Conservation (phyloP, 2,888 invertebrate genomes). For the Ormia ochracea region DNA sequence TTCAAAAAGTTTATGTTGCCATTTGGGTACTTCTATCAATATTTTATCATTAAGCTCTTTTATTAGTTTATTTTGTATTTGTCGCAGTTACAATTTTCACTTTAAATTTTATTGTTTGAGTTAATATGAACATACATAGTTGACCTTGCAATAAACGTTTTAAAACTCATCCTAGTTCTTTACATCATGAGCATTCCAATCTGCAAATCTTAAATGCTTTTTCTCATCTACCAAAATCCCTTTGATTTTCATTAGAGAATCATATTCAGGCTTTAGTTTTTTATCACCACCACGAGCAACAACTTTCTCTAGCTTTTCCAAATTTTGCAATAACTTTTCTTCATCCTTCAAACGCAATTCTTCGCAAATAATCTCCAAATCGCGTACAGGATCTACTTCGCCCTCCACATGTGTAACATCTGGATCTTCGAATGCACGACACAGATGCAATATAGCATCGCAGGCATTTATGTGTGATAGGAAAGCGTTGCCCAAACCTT, state of each 20-base stretch:
- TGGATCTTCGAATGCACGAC: slow-evolving; percentile 97
- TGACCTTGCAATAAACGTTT: too few species aligned
- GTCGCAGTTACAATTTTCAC: too few species aligned
- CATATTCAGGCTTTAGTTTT: slow-evolving; percentile 96
- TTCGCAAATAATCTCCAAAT: slow-evolving; percentile 96
- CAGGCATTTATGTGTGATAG: slow-evolving; percentile 98
- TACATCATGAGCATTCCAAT: slow-evolving; percentile 96
- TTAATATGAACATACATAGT: too few species aligned
- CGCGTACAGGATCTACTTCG: slow-evolving; percentile 97
- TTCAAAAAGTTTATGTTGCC: too few species aligned
- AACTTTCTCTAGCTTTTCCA: slow-evolving; percentile 91
- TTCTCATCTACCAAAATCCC: slow-evolving; percentile 90
- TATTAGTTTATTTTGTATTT: too few species aligned
- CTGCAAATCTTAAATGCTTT: slow-evolving; percentile 93
- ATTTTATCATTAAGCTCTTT: too few species aligned
- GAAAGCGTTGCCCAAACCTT: slow-evolving; percentile 97
- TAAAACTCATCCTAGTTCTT: too few species aligned
- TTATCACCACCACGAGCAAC: slow-evolving; percentile 93
- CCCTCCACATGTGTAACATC: slow-evolving; percentile 99
- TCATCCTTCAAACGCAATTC: slow-evolving; percentile 96
- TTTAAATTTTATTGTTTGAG: too few species aligned
- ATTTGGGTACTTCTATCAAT: too few species aligned
- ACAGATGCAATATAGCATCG: slow-evolving; percentile 97
- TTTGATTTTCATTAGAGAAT: slow-evolving; percentile 90
- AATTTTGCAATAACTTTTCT: slow-evolving; percentile 87